phyloP scores from a whole-genome alignment of 35 echinoderm and acorn worm species.

The Heliocidaris tuberculata region DNA sequence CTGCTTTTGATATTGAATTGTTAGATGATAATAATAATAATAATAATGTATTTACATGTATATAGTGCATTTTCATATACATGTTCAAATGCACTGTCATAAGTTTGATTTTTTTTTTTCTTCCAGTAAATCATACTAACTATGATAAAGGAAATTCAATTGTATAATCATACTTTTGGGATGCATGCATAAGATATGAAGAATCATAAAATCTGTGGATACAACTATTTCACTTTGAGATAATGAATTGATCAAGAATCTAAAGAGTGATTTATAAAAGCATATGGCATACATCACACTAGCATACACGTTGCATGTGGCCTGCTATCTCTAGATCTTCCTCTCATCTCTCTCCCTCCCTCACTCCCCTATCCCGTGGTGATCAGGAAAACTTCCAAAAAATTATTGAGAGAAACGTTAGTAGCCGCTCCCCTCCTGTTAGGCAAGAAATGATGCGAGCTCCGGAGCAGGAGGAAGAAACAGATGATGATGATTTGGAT shows the following conservation, averaged over 20 bases:
- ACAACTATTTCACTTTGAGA: background rate
- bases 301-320: background rate
- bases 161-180: no score
- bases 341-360: slow-evolving; percentile 18
- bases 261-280: background rate
- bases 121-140: no score
- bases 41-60: no score
- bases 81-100: no score
- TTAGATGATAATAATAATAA: no score
- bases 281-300: background rate
- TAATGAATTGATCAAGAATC: background rate
- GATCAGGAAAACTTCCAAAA: slow-evolving; percentile 50
- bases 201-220: background rate
- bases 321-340: slow-evolving; percentile 20
- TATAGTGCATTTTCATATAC: no score
- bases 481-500: background rate
- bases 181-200: no score
- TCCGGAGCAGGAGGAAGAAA: background rate
- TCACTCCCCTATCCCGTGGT: background rate
- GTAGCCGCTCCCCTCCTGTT: slow-evolving; percentile 7
- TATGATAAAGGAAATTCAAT: no score
- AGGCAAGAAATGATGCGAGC: background rate
- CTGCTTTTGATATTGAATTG: background rate
- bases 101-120: no score
- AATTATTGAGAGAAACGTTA: slow-evolving; percentile 30